These are phyloP conservation scores for Dolichomitus sp. DNA, from an alignment of 2,888 invertebrate species.

Conservation along the genomic window DNA sequence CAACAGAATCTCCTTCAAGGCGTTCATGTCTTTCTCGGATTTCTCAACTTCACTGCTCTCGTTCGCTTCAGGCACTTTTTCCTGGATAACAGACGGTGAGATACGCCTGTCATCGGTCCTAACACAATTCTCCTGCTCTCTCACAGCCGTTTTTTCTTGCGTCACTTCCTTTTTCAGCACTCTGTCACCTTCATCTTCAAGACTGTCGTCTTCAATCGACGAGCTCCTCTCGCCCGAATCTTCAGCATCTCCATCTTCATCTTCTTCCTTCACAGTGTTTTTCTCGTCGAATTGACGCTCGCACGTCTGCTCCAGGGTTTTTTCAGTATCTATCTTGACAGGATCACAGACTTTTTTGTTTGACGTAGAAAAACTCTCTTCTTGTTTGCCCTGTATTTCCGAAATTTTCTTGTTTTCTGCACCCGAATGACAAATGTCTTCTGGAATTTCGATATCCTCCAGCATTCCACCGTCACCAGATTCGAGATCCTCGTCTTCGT, in stretches of 20 bases:
- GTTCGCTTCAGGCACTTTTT: slow-evolving; percentile 14
- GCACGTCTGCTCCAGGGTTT: background rate
- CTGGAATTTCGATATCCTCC: slow-evolving; percentile 42
- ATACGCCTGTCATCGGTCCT: slow-evolving; percentile 11
- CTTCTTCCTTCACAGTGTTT: background rate
- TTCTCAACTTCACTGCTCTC: slow-evolving; percentile 76
- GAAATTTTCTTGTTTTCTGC: background rate
- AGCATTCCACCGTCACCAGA: slow-evolving; percentile 6
- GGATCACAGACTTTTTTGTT: background rate
- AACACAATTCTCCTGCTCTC: slow-evolving; percentile 7
- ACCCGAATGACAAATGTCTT: slow-evolving; percentile 9
- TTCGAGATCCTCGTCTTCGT: slow-evolving; percentile 43
- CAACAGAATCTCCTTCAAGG: slow-evolving; percentile 20
- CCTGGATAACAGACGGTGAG: background rate
- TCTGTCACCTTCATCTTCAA: slow-evolving; percentile 45
- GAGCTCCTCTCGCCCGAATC: slow-evolving; percentile 32
- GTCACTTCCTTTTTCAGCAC: slow-evolving; percentile 12
- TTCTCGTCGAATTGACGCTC: background rate
- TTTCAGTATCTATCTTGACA: background rate
- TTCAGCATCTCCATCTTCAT: slow-evolving; percentile 29
- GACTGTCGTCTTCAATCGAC: slow-evolving; percentile 47
- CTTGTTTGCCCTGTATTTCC: background rate
- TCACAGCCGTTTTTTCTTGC: slow-evolving; percentile 65
- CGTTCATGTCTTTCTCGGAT: slow-evolving; percentile 44
- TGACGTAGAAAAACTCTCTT: background rate